A percentile compares a stretch with the other conserved stretches of the same genome.
Evolutionary conservation across 2,888 invertebrate species (phyloP).

Genomic region (Orthosia gracilis): DNA sequence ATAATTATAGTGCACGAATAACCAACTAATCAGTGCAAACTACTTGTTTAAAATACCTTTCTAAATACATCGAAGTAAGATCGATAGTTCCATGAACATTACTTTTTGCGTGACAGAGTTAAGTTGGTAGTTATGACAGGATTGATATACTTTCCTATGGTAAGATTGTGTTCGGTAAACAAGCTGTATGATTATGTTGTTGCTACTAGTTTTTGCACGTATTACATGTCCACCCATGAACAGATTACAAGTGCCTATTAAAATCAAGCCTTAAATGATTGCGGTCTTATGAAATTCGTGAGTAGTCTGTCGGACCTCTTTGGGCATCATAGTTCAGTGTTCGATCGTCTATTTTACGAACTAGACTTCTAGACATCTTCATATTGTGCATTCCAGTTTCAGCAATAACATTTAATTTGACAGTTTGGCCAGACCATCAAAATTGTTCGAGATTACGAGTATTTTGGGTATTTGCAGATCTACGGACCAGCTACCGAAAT

Average conservation of each 20-base stretch:
- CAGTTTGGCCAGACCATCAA: background rate
- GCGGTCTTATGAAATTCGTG: background rate
- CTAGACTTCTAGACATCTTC: constrained; percentile 14
- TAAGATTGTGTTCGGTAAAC: constrained; percentile 45
- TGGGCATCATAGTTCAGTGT: background rate
- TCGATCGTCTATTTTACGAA: constrained; percentile 8
- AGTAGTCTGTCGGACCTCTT: background rate
- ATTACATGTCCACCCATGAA: constrained; percentile 9
- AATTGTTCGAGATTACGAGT: constrained; percentile 8
- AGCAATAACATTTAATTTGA: constrained; percentile 25
- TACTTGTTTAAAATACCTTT: background rate
- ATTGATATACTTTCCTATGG: constrained; percentile 56
- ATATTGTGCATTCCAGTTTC: background rate
- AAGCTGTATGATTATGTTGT: constrained; percentile 45
- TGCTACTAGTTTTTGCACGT: constrained; percentile 41
- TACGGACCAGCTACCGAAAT: constrained; percentile 19
- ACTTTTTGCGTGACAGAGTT: background rate
- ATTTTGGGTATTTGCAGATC: constrained; percentile 1
- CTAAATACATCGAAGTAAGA: constrained; percentile 14
- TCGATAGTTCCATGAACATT: constrained; percentile 1
- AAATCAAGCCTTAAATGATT: background rate
- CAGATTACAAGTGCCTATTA: constrained; percentile 24
- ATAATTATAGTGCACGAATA: constrained; percentile 62
- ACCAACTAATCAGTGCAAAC: constrained; percentile 15
- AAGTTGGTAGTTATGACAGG: constrained; percentile 41